Evolutionary conservation across 2,113 vertebrate species (phyloP), one percentile per base, ranked within the genome.

Genomic region (Steatornis caripensis): DNA sequence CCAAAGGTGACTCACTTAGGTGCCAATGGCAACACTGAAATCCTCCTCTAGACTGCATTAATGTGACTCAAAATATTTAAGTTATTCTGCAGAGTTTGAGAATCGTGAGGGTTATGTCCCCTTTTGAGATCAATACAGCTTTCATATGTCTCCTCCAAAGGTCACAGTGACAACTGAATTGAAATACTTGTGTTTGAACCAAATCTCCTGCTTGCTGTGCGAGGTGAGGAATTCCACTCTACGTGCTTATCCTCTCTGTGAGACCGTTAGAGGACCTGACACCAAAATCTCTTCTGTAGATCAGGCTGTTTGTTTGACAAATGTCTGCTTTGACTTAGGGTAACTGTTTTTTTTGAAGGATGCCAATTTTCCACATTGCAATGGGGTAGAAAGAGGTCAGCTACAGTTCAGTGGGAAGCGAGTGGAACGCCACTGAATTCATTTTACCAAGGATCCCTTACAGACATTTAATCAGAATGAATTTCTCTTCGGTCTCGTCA

Each of bases 401-500:
- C 34, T 83, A 32, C 45, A 74, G 84, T 93, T 95, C 84, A 90
- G 34, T 60, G 80, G 84, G 72, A 96, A 96, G 77, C 83, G 49
- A 91, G 19, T 43, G 11, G 39, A 93, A 93, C 15, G 0, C n/a
- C 64, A 91, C 54, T 74, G 37, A 71, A 65, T 90, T 97, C 76
- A 27, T 69, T 91, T 96, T 66, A 90, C 61, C 34, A 62, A 78
- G 39, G 51, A 92, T 92, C 74, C 61, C 23, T 90, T 86, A 84
- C 4, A 48, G 80, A 84, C 62, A 71, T 95, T 96, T 90, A 82
- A 81, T 76, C 57, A 90, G 62, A 88, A 78, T 70, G 39, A 89
- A 89, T 94, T 95, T 95, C 37, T 92, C 46, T 89, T 95, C 62
- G 78, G 64, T 87, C 61, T 90, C 69, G 36, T 91, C 57, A 92